Evolutionary conservation across 2,113 vertebrate genomes (phyloP).

Genomic region (Calidris pygmaea): DNA sequence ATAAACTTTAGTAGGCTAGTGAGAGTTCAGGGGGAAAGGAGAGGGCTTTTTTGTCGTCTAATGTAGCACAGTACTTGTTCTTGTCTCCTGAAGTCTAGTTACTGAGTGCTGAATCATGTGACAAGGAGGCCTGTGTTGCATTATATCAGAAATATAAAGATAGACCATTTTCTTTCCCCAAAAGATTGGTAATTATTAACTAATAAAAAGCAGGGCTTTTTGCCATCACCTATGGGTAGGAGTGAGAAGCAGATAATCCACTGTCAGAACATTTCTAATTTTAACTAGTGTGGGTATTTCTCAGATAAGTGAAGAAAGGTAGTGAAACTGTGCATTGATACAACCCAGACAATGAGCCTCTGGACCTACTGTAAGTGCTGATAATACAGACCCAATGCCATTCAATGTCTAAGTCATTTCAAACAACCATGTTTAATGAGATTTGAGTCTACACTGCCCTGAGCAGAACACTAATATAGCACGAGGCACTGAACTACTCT

Average conservation of each 20-base stretch:
- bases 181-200: constrained; percentile 55
- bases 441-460: constrained; percentile 57
- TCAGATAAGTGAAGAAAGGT: constrained; percentile 57
- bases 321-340: constrained; percentile 45
- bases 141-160: constrained; percentile 39
- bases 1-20: neutral
- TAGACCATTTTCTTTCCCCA: constrained; percentile 1
- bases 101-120: neutral
- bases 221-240: constrained; percentile 32
- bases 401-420: constrained; percentile 65
- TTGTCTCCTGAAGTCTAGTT: constrained; percentile 24
- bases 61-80: neutral
- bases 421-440: constrained; percentile 62
- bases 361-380: constrained; percentile 47
- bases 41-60: neutral
- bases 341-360: constrained; percentile 47
- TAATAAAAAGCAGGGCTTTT: constrained; percentile 35
- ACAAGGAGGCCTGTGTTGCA: neutral
- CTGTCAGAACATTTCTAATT: constrained; percentile 60
- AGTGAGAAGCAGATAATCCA: constrained; percentile 53
- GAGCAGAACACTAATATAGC: constrained; percentile 54
- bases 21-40: neutral
- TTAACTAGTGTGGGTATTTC: constrained; percentile 51
- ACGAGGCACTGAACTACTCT: constrained; percentile 11
- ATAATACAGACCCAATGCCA: constrained; percentile 46